phyloP scores from a whole-genome alignment of 2,888 invertebrate species.

The Osmoderma eremita region DNA sequence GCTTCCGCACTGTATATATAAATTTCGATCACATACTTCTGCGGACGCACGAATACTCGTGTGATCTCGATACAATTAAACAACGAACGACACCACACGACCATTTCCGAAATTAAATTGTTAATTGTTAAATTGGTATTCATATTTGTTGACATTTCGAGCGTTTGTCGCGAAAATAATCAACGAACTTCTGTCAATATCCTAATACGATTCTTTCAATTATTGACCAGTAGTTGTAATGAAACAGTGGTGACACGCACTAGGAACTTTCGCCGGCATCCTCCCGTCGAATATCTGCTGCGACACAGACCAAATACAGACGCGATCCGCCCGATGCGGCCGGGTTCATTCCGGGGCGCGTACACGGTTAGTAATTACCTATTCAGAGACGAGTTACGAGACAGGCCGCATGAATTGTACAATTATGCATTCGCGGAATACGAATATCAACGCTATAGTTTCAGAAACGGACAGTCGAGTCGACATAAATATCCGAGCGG shows the following conservation, averaged over 20 bases:
- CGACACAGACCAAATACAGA: conserved; percentile 43
- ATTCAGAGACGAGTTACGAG: conserved; percentile 58
- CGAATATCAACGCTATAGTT: conserved; percentile 56
- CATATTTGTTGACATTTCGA: too few relatives aligned
- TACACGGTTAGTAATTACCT: conserved; percentile 54
- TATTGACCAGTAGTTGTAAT: conserved; percentile 18
- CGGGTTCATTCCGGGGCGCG: conserved; percentile 39
- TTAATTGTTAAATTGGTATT: too few relatives aligned
- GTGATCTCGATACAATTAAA: too few relatives aligned
- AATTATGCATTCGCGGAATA: conserved; percentile 58
- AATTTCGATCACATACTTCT: too few relatives aligned
- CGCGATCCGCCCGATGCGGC: conserved; percentile 39
- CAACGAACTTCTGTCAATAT: background rate
- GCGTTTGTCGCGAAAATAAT: background rate
- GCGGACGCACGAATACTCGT: too few relatives aligned
- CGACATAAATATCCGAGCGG: conserved; percentile 54
- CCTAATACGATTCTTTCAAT: conserved; percentile 10
- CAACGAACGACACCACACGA: too few relatives aligned
- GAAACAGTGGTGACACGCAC: background rate
- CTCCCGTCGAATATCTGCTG: conserved; percentile 7
- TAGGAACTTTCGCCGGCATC: conserved; percentile 21
- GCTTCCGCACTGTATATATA: too few relatives aligned
- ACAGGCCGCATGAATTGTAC: conserved; percentile 57
- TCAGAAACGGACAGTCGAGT: conserved; percentile 53
- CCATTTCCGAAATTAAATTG: too few relatives aligned